Evolutionary conservation across 2,888 invertebrate genomes (phyloP), one percentile per base, ranked within the genome.

Genomic region (Carterocephalus palaemon): DNA sequence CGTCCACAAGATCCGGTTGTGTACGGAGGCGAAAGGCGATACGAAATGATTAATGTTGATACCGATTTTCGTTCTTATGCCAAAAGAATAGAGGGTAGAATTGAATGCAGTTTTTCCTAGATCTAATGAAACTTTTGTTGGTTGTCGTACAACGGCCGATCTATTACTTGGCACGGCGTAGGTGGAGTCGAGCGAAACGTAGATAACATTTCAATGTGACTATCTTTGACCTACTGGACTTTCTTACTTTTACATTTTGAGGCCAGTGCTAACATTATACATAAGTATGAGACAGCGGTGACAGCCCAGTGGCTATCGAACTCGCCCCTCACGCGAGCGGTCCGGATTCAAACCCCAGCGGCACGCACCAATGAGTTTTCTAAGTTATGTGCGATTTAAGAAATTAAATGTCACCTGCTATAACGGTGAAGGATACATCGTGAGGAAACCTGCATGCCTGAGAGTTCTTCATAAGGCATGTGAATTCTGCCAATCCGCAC

Each of bases 1-100:
- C 37, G 23, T 46, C 53, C 46, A 48, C 52, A 10, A 46, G 43
- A 51, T 51, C 56, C 52, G 56, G 54, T 52, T 54, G 42, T 20
- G 39, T 47, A 49, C 49, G 23, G 45, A 28, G 20, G 17, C 8
- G 16, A 29, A 6, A 43, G 20, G 23, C 8, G 10, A 23, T 20
- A 23, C 17, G 24, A 28, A 43, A 36, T 31, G 10, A 22, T 7
- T 36, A 1, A 9, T 1, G 29, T 16, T 31, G 29, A 17, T 31
- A 12, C 13, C 10, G 29, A 43, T 29, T 36, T 7, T 43, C 8
- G 31, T 22, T 36, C 15, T 24, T 47, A 34, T 10, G 1, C 4
- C 8, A 23, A 13, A 4, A 7, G 5, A 2, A 31, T 45, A 50
- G 4, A n/a, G 17, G 19, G 1, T 17, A 45, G 12, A 47, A 28